phyloP scores from a whole-genome alignment of 2,113 vertebrate species.

The Gadus macrocephalus region DNA sequence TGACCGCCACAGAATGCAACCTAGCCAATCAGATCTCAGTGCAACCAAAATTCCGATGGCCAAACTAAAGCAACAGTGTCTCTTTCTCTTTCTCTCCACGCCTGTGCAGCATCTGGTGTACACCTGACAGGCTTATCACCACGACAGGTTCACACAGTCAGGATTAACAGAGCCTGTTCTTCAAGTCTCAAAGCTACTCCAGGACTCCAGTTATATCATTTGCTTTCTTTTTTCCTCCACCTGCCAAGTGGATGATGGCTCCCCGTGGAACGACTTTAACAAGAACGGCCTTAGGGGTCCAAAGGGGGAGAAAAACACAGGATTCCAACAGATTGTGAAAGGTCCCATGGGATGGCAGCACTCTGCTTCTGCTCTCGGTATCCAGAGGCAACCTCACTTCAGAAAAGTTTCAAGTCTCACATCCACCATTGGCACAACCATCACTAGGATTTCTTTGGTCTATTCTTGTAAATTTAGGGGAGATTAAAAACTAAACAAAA shows the following conservation, averaged over 20 bases:
- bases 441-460: slow-evolving; percentile 29
- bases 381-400: slow-evolving; percentile 24
- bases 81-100: too few relatives aligned
- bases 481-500: slow-evolving; percentile 37
- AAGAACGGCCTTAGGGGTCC: slow-evolving; percentile 30
- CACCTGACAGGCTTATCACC: too few relatives aligned
- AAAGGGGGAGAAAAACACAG: slow-evolving; percentile 23
- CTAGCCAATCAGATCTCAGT: too few relatives aligned
- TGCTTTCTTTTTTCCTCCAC: slow-evolving; percentile 38
- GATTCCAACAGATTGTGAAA: slow-evolving; percentile 41
- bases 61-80: too few relatives aligned
- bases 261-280: slow-evolving; percentile 51
- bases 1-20: too few relatives aligned
- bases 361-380: slow-evolving; percentile 14
- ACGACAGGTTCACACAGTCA: too few relatives aligned
- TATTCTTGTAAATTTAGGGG: slow-evolving; percentile 46
- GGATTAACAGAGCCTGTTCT: too few relatives aligned
- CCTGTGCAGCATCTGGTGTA: too few relatives aligned
- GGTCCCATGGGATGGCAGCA: slow-evolving; percentile 31
- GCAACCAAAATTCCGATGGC: too few relatives aligned
- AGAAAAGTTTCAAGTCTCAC: slow-evolving; percentile 32
- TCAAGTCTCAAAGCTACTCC: slow-evolving; percentile 19
- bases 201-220: slow-evolving; percentile 41
- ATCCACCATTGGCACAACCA: not conserved
- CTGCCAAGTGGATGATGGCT: slow-evolving; percentile 53